A percentile compares a stretch with the other conserved stretches of the same genome.
Evolutionary conservation across 37 sponge, comb jelly and placozoan species (phyloP).

Genomic region (Geodia barretti): DNA sequence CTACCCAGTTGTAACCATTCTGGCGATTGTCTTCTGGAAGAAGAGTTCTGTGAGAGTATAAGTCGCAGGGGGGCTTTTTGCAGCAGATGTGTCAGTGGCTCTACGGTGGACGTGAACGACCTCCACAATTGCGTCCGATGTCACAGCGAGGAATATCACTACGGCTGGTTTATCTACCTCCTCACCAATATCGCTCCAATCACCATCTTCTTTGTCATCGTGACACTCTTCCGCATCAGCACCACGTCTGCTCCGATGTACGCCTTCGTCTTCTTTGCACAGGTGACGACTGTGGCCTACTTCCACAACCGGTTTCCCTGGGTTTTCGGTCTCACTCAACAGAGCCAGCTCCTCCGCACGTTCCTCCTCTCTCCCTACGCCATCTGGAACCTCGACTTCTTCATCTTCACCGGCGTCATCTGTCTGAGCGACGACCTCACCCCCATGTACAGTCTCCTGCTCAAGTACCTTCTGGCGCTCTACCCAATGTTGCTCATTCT

Average conservation of each 20-base stretch:
- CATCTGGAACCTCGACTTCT: constrained; percentile 69
- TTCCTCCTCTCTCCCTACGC: constrained; percentile 9
- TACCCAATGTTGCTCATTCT: constrained; percentile 41
- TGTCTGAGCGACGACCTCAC: constrained; percentile 20
- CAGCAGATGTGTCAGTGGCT: constrained; percentile 14
- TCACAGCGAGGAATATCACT: background rate
- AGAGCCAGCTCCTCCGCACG: background rate
- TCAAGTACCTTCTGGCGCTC: constrained; percentile 46
- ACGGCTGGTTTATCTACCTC: constrained; percentile 29
- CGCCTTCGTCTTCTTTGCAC: constrained; percentile 64
- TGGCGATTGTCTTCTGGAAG: background rate
- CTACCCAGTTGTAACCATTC: background rate
- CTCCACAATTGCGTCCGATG: constrained; percentile 22
- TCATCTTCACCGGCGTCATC: background rate
- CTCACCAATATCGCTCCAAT: constrained; percentile 28
- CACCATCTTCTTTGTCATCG: constrained; percentile 24
- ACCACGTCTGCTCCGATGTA: constrained; percentile 46
- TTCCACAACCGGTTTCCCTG: constrained; percentile 15
- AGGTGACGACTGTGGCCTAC: constrained; percentile 28
- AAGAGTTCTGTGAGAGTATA: background rate
- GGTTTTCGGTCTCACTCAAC: background rate
- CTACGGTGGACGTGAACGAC: constrained; percentile 28
- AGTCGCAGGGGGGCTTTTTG: constrained; percentile 31
- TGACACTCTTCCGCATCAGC: constrained; percentile 40
- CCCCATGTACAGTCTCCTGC: constrained; percentile 1